These are phyloP conservation scores for Mimumesa dahlbomi DNA, from an alignment of 2,888 invertebrate genomes.

Conservation along the genomic window DNA sequence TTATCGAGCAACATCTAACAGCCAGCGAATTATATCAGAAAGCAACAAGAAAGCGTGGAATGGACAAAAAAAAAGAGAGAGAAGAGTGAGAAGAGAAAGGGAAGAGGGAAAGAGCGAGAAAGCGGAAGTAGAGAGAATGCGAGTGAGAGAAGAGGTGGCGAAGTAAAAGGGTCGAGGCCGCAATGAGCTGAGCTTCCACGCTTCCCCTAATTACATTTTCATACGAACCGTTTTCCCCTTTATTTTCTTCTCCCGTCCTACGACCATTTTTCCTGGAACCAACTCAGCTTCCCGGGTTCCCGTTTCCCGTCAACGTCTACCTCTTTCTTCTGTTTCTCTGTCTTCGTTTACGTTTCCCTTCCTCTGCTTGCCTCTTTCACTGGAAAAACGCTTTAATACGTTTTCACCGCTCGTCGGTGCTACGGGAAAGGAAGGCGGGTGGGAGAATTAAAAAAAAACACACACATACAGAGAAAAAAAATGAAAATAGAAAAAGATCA, in stretches of 20 bases:
- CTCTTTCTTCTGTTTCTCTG: constrained; percentile 45
- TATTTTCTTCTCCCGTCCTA: constrained; percentile 66
- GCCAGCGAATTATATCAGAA: constrained; percentile 68
- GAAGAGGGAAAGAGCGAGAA: constrained; percentile 23
- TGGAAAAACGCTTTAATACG: constrained; percentile 66
- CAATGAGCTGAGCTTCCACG: constrained; percentile 73
- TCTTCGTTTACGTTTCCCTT: constrained; percentile 39
- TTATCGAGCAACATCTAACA: constrained; percentile 8
- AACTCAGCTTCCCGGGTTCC: constrained; percentile 51
- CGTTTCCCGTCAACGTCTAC: constrained; percentile 52
- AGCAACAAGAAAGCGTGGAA: constrained; percentile 34
- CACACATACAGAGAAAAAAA: neutral
- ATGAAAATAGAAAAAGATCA: constrained; percentile 41
- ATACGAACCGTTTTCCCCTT: constrained; percentile 74
- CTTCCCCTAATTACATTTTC: constrained; percentile 76
- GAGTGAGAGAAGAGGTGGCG: constrained; percentile 60
- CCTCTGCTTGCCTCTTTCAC: constrained; percentile 43
- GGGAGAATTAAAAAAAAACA: neutral
- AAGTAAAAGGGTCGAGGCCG: constrained; percentile 69
- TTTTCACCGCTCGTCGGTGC: constrained; percentile 58
- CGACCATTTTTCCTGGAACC: constrained; percentile 69
- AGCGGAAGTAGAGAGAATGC: constrained; percentile 34
- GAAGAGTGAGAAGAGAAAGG: constrained; percentile 22
- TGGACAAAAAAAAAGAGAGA: constrained; percentile 22
- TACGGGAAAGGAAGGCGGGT: constrained; percentile 24